Evolutionary conservation across 1,140 invertebrate species (phyloP).

Genomic region (Megathymus violae): DNA sequence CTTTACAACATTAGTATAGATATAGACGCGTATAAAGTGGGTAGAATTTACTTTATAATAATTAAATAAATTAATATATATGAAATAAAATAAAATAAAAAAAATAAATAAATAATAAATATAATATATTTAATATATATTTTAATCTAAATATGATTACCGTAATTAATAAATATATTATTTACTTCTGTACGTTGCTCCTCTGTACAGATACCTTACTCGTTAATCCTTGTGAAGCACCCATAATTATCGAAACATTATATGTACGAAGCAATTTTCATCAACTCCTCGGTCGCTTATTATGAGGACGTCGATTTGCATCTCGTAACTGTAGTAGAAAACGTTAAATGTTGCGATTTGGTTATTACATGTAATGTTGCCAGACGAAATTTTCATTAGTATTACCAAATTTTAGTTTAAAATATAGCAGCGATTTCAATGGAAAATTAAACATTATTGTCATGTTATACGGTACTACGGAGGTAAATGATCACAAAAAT

Average conservation of each 20-base stretch:
- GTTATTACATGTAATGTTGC: slow-evolving; percentile 20
- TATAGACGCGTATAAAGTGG: too few species aligned
- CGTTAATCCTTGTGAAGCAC: neutral
- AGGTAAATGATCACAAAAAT: too few species aligned
- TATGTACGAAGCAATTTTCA: slow-evolving; percentile 57
- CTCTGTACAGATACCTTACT: slow-evolving; percentile 8
- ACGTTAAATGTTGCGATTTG: neutral
- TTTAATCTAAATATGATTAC: too few species aligned
- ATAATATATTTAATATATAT: too few species aligned
- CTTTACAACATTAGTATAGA: too few species aligned
- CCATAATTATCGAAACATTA: slow-evolving; percentile 57
- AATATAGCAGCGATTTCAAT: neutral
- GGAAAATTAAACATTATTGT: too few species aligned
- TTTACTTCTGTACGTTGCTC: neutral
- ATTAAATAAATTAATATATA: too few species aligned
- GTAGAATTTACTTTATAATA: too few species aligned
- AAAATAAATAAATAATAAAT: too few species aligned
- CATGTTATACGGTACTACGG: too few species aligned
- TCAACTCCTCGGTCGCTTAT: slow-evolving; percentile 19
- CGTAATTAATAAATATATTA: slow-evolving; percentile 34
- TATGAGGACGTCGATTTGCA: slow-evolving; percentile 24
- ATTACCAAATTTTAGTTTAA: neutral
- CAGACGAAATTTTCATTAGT: neutral
- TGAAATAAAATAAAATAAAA: too few species aligned
- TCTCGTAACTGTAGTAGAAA: slow-evolving; percentile 8